Percentiles rank a stretch among this genome's conserved stretches.
Evolutionary conservation across 2,797 vertebrate genomes (phyloP).

Genomic region (Hapalemur alaotrensis): DNA sequence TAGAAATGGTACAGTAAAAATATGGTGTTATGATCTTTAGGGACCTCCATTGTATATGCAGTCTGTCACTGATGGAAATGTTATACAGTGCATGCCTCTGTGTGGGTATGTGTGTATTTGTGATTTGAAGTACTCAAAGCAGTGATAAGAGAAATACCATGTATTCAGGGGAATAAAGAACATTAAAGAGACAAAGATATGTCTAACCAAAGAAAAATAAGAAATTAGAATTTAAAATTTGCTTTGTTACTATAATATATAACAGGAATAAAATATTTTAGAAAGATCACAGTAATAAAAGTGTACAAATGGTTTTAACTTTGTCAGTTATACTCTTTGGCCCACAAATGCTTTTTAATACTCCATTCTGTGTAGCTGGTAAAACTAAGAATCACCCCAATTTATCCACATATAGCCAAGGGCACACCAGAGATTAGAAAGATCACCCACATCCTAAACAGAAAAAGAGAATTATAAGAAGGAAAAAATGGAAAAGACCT

Average conservation of each 20-base stretch:
- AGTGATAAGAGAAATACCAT: neutral
- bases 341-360: slow-evolving; percentile 46
- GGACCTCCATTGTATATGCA: neutral
- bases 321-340: slow-evolving; percentile 46
- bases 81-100: neutral
- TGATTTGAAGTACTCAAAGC: slow-evolving; percentile 1
- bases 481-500: slow-evolving; percentile 68
- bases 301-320: slow-evolving; percentile 53
- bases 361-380: slow-evolving; percentile 44
- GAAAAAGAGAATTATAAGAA: slow-evolving; percentile 57
- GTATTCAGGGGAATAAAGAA: neutral
- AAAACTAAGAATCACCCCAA: slow-evolving; percentile 66
- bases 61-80: neutral
- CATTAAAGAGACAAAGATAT: neutral
- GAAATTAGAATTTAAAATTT: slow-evolving; percentile 49
- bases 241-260: neutral
- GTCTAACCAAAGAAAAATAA: slow-evolving; percentile 45
- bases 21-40: neutral
- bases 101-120: neutral
- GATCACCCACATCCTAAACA: slow-evolving; percentile 59
- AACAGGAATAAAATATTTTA: slow-evolving; percentile 58
- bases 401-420: slow-evolving; percentile 60
- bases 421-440: slow-evolving; percentile 63
- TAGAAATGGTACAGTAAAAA: neutral
- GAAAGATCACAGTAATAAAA: slow-evolving; percentile 61